Percentiles rank a stretch among this genome's conserved stretches.
Conservation (phyloP, 2,113 vertebrate species). For the Xiphorhynchus elegans region DNA sequence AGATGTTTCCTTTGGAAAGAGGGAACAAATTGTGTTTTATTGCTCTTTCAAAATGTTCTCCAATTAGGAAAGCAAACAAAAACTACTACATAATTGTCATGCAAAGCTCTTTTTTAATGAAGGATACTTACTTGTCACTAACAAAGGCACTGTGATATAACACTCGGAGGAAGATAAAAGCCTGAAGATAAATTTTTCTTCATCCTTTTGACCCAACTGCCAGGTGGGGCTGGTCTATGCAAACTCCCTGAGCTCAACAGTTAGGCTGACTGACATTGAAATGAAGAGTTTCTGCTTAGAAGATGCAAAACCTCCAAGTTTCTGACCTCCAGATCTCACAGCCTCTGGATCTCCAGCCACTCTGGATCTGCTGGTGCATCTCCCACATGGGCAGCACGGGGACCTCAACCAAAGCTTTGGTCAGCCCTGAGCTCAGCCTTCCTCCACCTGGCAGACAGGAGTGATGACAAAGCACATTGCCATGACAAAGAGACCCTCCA, state of each 20-base stretch:
- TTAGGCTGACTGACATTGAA: background rate
- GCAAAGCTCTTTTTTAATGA: conserved; percentile 2
- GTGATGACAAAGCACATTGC: background rate
- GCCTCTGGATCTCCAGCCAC: background rate
- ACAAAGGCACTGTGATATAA: conserved; percentile 12
- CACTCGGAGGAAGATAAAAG: background rate
- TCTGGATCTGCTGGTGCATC: background rate
- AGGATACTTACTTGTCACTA: background rate
- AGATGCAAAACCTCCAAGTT: background rate
- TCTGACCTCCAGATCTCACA: background rate
- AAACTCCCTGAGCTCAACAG: background rate
- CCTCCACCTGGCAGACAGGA: background rate
- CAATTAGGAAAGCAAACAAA: conserved; percentile 55
- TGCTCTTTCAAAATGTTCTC: conserved; percentile 53
- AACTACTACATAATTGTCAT: conserved; percentile 37
- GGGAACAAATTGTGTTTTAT: conserved; percentile 54
- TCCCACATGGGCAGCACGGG: fast-evolving
- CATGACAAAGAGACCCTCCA: background rate
- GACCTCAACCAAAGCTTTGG: background rate
- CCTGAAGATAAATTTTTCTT: background rate
- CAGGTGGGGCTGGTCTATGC: background rate
- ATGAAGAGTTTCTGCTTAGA: background rate
- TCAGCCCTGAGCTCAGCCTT: background rate
- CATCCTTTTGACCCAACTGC: background rate
- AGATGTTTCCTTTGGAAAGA: conserved; percentile 46